Conservation (phyloP, 2,797 vertebrate genomes). For the Tauraco hartlaubi region DNA sequence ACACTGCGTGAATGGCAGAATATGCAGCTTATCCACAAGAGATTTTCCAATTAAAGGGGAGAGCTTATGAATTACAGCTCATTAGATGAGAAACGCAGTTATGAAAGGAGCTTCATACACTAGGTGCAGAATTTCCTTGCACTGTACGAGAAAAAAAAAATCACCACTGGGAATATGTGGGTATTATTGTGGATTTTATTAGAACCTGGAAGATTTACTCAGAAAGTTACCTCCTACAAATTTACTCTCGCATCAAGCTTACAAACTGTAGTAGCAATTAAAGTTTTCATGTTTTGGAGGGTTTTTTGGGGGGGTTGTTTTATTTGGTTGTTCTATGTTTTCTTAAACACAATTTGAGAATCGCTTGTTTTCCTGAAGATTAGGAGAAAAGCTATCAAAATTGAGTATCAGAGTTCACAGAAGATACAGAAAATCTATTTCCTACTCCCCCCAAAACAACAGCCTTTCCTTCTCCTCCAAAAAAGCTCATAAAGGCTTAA, state of each 20-base stretch:
- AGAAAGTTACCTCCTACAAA: neutral
- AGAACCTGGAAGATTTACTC: neutral
- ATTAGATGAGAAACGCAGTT: conserved; percentile 52
- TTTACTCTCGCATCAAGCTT: neutral
- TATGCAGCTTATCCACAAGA: conserved; percentile 52
- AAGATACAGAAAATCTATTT: neutral
- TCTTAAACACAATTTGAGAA: neutral
- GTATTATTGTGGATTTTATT: neutral
- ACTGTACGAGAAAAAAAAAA: neutral
- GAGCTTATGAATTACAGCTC: conserved; percentile 60
- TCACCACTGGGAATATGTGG: neutral
- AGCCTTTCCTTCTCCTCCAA: neutral
- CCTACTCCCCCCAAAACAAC: neutral
- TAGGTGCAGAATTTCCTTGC: conserved; percentile 24
- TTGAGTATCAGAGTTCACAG: neutral
- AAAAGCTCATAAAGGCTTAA: neutral
- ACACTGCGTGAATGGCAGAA: conserved; percentile 45
- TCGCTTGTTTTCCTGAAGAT: neutral
- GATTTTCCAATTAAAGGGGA: conserved; percentile 62
- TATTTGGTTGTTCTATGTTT: neutral
- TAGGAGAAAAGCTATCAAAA: neutral
- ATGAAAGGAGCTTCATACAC: conserved; percentile 31
- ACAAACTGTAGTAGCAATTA: neutral
- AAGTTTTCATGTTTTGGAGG: neutral
- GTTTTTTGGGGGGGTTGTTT: neutral